Evolutionary conservation across 2,113 vertebrate species (phyloP).

Genomic region (Polypterus senegalus): DNA sequence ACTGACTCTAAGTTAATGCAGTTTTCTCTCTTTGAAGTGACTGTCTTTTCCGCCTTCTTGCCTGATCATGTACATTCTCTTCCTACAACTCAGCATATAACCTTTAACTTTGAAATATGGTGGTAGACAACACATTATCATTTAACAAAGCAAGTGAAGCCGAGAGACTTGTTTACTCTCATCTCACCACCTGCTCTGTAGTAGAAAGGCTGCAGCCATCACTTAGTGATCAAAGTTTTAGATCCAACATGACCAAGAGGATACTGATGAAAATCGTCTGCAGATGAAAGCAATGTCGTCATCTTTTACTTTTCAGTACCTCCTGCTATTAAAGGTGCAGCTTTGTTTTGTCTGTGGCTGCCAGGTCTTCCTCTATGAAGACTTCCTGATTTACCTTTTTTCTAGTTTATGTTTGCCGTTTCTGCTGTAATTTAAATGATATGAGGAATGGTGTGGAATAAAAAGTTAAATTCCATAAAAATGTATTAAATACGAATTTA

Average conservation of each 20-base stretch:
- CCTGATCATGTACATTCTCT: too few species aligned
- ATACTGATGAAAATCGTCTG: slow-evolving; percentile 10
- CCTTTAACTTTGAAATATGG: neutral
- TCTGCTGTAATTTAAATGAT: too few species aligned
- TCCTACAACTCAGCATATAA: neutral
- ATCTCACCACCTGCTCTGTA: slow-evolving; percentile 6
- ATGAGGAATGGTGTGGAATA: too few species aligned
- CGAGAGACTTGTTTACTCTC: slow-evolving; percentile 5
- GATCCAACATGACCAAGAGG: neutral
- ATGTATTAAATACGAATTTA: too few species aligned
- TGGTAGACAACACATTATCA: slow-evolving; percentile 1
- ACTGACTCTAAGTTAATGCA: too few species aligned
- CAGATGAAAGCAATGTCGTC: slow-evolving; percentile 11
- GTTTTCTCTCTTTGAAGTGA: too few species aligned
- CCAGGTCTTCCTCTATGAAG: neutral
- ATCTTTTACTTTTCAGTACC: slow-evolving; percentile 6
- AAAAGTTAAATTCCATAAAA: too few species aligned
- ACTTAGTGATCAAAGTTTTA: slow-evolving; percentile 11
- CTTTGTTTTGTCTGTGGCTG: slow-evolving; percentile 9
- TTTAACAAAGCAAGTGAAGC: neutral
- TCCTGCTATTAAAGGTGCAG: slow-evolving; percentile 8
- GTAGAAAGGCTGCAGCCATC: slow-evolving; percentile 7
- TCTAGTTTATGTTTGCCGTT: neutral
- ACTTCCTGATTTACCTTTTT: neutral
- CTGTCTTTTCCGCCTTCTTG: too few species aligned